Conservation (phyloP, 2,113 vertebrate genomes). For the Vombatus ursinus region DNA sequence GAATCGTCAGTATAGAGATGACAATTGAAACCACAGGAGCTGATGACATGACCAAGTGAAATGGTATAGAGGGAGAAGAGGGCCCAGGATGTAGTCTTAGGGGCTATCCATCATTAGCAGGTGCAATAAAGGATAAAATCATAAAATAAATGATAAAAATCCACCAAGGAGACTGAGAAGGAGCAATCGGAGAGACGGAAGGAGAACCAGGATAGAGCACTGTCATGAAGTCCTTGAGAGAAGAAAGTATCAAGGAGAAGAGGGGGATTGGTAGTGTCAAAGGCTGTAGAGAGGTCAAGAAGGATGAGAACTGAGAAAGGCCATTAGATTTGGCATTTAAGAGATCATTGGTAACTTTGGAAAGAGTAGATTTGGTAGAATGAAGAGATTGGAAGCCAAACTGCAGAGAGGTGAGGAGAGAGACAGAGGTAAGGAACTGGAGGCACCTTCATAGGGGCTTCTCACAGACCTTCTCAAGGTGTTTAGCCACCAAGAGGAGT, state of each 20-base stretch:
- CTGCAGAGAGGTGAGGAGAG: not conserved
- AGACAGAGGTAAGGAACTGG: not conserved
- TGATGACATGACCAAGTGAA: not conserved
- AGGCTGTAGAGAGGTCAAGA: not conserved
- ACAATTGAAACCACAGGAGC: not conserved
- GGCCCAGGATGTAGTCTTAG: not conserved
- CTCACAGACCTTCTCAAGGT: not conserved
- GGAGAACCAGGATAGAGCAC: not conserved
- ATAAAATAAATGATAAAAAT: not conserved
- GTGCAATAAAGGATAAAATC: not conserved
- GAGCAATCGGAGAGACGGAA: not conserved
- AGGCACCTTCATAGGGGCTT: not conserved
- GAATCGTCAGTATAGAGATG: not conserved
- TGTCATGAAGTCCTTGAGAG: not conserved
- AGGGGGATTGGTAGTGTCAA: not conserved
- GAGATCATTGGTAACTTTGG: not conserved
- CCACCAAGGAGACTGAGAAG: not conserved
- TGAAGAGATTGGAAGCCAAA: not conserved
- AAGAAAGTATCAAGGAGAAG: not conserved
- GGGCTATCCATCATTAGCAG: not conserved
- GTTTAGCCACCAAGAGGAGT: not conserved
- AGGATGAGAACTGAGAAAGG: not conserved
- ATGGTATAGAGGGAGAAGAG: not conserved
- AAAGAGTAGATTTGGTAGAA: not conserved
- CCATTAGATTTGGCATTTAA: not conserved